A percentile compares a stretch with the other conserved stretches of the same genome.
These are phyloP conservation scores for Procavia capensis DNA, from an alignment of 2,113 vertebrate genomes.

Conservation along the genomic window DNA sequence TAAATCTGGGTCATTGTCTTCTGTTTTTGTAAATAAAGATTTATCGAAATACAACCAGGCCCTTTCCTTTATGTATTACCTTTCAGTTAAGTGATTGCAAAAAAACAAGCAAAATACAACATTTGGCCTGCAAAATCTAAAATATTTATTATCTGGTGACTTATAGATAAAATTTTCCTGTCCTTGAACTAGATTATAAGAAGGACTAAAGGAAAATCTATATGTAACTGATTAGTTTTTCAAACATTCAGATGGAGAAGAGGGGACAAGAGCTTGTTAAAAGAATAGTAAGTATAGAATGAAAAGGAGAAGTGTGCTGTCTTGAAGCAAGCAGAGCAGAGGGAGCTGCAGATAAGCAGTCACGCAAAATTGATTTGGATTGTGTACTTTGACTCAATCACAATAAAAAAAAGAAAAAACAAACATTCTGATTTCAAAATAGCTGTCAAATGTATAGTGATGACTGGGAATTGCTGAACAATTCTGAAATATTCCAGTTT, in stretches of 20 bases:
- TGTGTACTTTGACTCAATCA: too few relatives aligned
- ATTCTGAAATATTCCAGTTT: not conserved
- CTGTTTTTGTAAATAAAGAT: not conserved
- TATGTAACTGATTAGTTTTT: not conserved
- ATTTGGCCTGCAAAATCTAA: not conserved
- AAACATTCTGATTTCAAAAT: not conserved
- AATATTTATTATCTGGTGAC: too few relatives aligned
- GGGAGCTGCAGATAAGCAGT: too few relatives aligned
- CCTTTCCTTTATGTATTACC: not conserved
- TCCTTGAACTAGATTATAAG: not conserved
- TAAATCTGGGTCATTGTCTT: not conserved
- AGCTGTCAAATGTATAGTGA: not conserved
- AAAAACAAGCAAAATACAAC: not conserved
- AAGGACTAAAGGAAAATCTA: not conserved
- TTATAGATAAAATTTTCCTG: not conserved
- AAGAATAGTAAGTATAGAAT: too few relatives aligned
- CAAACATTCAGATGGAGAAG: too few relatives aligned
- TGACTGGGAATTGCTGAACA: not conserved
- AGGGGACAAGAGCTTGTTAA: too few relatives aligned
- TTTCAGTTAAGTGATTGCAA: not conserved
- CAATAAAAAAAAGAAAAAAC: too few relatives aligned
- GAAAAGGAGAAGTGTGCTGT: too few relatives aligned
- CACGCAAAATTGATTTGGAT: too few relatives aligned
- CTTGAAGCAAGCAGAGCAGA: too few relatives aligned
- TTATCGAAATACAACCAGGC: too few relatives aligned